Evolutionary conservation across 2,113 vertebrate species (phyloP), one percentile per base, ranked within the genome.

Genomic region (Takifugu bimaculatus): DNA sequence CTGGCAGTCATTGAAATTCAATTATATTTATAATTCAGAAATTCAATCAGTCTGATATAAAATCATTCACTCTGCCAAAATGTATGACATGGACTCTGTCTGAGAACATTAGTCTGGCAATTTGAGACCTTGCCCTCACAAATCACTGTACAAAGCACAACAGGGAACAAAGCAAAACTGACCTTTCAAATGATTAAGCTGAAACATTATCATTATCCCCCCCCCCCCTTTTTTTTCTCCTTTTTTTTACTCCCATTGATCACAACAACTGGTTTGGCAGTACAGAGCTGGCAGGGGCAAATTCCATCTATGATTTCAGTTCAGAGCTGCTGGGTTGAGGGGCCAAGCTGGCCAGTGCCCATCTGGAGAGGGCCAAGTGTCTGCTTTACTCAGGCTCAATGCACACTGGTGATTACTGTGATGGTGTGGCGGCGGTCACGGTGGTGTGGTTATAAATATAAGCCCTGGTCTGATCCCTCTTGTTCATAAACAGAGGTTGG

Each of bases 361-460:
- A 89, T 74, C 3, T 80, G 81, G 88, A 92, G 85, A 87, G 77
- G 88, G 93, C 92, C 81, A 93, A 92, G 78, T 70, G 83, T 83
- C 87, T 92, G 88, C 90, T 93, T 81, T 91, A 89, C 93, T 82
- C 79, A 87, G 72, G 76, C 90, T 85, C 82, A 88, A 89, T 89
- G 87, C 90, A 89, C 86, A 80, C 85, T 80, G 89, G 91, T 88
- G 89, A 91, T 89, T 90, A 91, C 90, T 90, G 84, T 74, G 80
- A 93, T 89, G 87, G 82, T 85, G 89, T 84, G 83, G 87, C 68
- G 60, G 71, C 86, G 90, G 87, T 88, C 87, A 90, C 87, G 90
- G 91, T 89, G 88, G 86, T 89, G 90, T 79, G 88, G 90, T 91
- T 93, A 92, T 92, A 94, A 93, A 94, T 93, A 93, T 56, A 88